Evolutionary conservation across 23 tunicate genomes (phyloP).

Genomic region (Botrylloides violaceus): DNA sequence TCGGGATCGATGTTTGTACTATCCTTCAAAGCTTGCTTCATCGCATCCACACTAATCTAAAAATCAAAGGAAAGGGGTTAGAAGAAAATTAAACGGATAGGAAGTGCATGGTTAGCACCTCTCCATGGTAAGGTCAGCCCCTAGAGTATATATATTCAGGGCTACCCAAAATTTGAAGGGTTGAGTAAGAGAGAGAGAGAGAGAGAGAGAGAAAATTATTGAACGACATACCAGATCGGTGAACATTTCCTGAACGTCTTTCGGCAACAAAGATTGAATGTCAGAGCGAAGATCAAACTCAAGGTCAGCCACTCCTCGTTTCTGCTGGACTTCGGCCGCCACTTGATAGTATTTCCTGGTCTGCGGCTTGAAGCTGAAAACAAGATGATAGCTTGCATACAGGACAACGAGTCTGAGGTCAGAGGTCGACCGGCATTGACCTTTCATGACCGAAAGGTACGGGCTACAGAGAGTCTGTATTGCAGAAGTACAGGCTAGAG

Average conservation of each 20-base stretch:
- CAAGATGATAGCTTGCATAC: neutral
- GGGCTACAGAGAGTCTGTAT: too few relatives aligned
- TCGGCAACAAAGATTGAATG: constrained; percentile 45
- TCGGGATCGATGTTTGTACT: constrained; percentile 91
- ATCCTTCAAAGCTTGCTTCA: constrained; percentile 89
- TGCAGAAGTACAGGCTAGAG: too few relatives aligned
- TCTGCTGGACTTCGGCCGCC: constrained; percentile 80
- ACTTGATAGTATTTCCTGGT: constrained; percentile 88
- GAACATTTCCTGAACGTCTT: constrained; percentile 50
- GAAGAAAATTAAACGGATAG: too few relatives aligned
- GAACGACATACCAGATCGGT: constrained; percentile 59
- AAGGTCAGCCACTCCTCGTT: constrained; percentile 79
- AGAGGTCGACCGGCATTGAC: too few relatives aligned
- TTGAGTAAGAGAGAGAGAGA: too few relatives aligned
- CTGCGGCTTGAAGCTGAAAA: constrained; percentile 83
- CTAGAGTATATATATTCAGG: too few relatives aligned
- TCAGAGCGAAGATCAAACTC: constrained; percentile 94
- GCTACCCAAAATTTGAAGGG: too few relatives aligned
- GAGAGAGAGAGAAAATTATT: neutral
- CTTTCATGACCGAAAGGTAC: too few relatives aligned
- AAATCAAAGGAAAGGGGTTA: neutral
- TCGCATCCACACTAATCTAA: constrained; percentile 83
- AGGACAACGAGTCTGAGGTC: too few relatives aligned
- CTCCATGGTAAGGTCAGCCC: too few relatives aligned
- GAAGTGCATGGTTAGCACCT: too few relatives aligned